Evolutionary conservation across 2,888 invertebrate species (phyloP), one percentile per base, ranked within the genome.

Genomic region (Chrysotoxum bicinctum): DNA sequence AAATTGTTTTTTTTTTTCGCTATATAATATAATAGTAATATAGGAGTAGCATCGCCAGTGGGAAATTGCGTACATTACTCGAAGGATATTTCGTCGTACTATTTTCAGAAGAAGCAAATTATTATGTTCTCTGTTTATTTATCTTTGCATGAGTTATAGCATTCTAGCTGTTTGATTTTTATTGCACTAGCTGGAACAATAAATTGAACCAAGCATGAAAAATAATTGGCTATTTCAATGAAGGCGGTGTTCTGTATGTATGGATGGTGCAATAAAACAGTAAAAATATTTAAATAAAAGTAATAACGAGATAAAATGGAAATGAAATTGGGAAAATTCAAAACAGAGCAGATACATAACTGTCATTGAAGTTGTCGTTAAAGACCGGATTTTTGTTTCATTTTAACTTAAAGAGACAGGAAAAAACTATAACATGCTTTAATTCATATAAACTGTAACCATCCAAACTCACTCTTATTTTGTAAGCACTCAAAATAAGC

Each of bases 141-240:
- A 81, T 85, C 73, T 85, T 54, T 40, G 81, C 40, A 77, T 85
- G 85, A 85, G 81, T 85, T 76, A 85, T 81, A 72, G 70, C 68
- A 54, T 58, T 79, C 37, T 35, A 72, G 62, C 50, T 78, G 16
- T 70, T 79, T 60, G 75, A 70, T 68, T 64, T 68, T 85, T 85
- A 85, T 81, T 81, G 76, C 72, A 73, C 76, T 72, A 64, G 85
- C 81, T 68, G 81, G 85, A 85, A 77, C 76, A 85, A 81, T 85
- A 85, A 85, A 85, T 85, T 21, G 81, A 85, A 77, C 48, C 48
- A 56, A 77, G 85, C 85, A 69, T 85, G 81, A 77, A 85, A 85
- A 81, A 81, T 85, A 85, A 85, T 85, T 85, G 85, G 85, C 85
- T 58, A 85, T 85, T 85, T 32, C 80, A 48, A 26, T 52, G 40